Evolutionary conservation across 2,113 vertebrate species (phyloP).

Genomic region (Alectura lathami): DNA sequence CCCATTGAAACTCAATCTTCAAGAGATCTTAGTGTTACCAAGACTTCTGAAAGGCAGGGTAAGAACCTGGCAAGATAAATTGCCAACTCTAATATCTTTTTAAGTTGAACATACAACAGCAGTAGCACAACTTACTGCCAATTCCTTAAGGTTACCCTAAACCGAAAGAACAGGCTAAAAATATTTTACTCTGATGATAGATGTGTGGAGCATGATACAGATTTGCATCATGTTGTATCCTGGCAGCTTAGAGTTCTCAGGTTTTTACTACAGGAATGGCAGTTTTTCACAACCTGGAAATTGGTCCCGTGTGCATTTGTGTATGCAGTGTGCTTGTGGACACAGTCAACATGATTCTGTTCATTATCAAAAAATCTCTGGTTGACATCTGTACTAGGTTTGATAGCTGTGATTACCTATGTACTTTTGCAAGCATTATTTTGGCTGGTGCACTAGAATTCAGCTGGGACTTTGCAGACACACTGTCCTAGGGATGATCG

Average conservation of each 20-base stretch:
- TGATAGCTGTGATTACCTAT: not conserved
- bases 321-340: not conserved
- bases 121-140: not conserved
- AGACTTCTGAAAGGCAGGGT: not conserved
- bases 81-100: not conserved
- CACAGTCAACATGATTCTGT: not conserved
- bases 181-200: not conserved
- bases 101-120: not conserved
- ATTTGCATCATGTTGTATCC: not conserved
- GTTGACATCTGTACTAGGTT: not conserved
- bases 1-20: not conserved
- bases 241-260: not conserved
- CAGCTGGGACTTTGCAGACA: not conserved
- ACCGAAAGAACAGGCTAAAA: not conserved
- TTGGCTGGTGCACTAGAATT: not conserved
- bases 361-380: not conserved
- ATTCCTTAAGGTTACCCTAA: not conserved
- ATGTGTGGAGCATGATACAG: not conserved
- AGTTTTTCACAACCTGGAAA: not conserved
- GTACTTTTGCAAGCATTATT: not conserved
- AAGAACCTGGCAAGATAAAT: not conserved
- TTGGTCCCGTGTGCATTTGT: not conserved
- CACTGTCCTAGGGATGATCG: not conserved
- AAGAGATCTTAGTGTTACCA: not conserved
- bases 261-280: not conserved